Evolutionary conservation across 1,140 invertebrate species (phyloP), one percentile per base, ranked within the genome.

Genomic region (Scylla paramamosain): DNA sequence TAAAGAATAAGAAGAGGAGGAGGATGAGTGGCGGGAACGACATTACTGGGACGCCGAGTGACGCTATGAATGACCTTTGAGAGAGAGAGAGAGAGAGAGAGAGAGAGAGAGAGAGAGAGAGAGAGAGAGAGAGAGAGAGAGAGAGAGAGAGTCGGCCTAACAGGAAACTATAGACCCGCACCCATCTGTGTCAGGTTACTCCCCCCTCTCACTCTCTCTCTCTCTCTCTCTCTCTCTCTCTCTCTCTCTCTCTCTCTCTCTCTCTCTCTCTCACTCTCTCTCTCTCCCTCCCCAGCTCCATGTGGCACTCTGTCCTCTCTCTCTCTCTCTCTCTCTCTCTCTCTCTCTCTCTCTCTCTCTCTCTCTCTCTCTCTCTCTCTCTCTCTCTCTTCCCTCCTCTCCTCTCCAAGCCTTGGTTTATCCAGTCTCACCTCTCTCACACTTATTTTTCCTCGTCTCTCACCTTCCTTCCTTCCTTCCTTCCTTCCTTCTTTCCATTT

Each of bases 71-170:
- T 39, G 39, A 39, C 39, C 39, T 39, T 39, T 39, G 48, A 59
- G 48, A 46, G 39, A 91, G 90, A 67, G 90, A 48, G 39, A 29
- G 39, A 4, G 48, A 91, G 29, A 28, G 89, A 52, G 45, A 52
- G 46, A 88, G 86, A 88, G 86, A 88, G 86, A 88, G 86, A 88
- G 86, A 88, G 86, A 32, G 86, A 88, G 86, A 88, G 86, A 88
- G 86, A 88, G 86, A 88, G 86, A 88, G 86, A 88, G 87, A 88
- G 87, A 88, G 87, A 88, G 87, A 88, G 87, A 88, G 87, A 88
- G 87, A 88, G 87, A 88, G 87, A 88, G 29, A 20, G 8, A 31
- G 59, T 52, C 32, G 8, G 87, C 67, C 67, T 77, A 28, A 52
- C 89, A 91, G 89, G 89, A 91, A 91, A 59, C 89, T 91, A 59